Base-by-base conservation (phyloP, 2,797 vertebrate species). In the Staurois parvus region DNA sequence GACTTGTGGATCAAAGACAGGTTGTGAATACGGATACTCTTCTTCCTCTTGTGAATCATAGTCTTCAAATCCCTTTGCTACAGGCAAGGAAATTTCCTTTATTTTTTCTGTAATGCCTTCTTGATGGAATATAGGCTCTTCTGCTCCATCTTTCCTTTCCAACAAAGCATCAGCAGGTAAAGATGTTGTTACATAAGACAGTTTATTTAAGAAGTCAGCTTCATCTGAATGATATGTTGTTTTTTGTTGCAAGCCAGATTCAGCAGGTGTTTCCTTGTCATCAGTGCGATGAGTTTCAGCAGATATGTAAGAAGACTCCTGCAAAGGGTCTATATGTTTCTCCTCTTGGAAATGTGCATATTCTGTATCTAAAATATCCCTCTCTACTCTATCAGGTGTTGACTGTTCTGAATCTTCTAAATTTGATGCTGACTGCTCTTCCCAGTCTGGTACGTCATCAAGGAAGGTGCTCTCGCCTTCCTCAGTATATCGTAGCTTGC, bases 391-490 rank as follows among this genome's bases (percentile, higher is more conserved):
- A 70, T 59, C 69, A 84, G 85, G 88, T 52, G 66, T 9, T 10
- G 77, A 68, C 64, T 87, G 87, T 42, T 34, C 76, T 42, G 85
- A 79, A 1, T n/a, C 81, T 64, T 37, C 24, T 26, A 93, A 90
- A 72, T 79, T 91, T 84, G 89, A 85, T 37, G 87, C 32, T 13
- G 91, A 82, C 89, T 94, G 94, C 59, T 87, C 89, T 64, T 96
- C 95, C 87, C 91, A 92, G 4, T 92, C 91, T 19, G 90, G 93
- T 45, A 94, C 95, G 12, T 99, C 97, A 1, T 99, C 98, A 21
- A 99, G 92, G 89, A 99, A 99, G 4, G 96, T 96, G 48, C 95
- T 97, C 84, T 99, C 98, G 75, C 96, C 96, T 84, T 97, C 96
- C 89, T 99, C 94, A 85, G 95, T 93, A 0, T 97, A 97, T 77